Evolutionary conservation across 2,888 invertebrate genomes (phyloP), one percentile per base, ranked within the genome.

Genomic region (Cantharis nigra): DNA sequence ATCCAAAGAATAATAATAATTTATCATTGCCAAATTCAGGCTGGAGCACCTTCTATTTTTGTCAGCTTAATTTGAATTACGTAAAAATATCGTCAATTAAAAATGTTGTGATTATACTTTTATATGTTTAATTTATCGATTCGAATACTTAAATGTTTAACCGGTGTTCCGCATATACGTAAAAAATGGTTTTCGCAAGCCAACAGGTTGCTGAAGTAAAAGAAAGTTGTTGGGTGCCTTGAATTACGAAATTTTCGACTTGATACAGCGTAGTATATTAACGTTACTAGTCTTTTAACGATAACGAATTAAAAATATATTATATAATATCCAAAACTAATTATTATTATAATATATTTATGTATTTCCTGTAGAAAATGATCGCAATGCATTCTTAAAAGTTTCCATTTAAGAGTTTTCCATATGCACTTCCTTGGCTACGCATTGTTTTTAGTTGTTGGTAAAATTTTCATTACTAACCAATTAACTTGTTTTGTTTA

Each of bases 221-320:
- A 81, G 80, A 79, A 80, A 80, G 79, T 79, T 79, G 80, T 73
- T 79, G 74, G 74, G 71, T 80, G 77, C 77, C 75, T 76, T 71
- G 71, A 75, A 77, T 81, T 81, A 78, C 81, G 81, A 81, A 80
- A 81, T 81, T 81, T 70, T 79, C 80, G 76, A 81, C 78, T 81
- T 81, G 78, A 77, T 80, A 81, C 80, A 79, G 78, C 79, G 79
- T 78, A 80, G 79, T 78, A 80, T 79, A 75, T 79, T 79, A 79
- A 77, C 78, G 74, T 73, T 71, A 70, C 70, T 77, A 72, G 77
- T 80, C 74, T 73, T 74, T 80, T 77, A 79, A 79, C 79, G 78
- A 80, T 80, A 80, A 70, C 78, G 76, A 79, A 78, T 77, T 78
- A 78, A 81, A 81, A 74, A 77, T 70, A 65, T 14, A 28, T 76